These are phyloP conservation scores for Naso thynnoides DNA, from an alignment of 2,797 vertebrate species.

Conservation along the genomic window DNA sequence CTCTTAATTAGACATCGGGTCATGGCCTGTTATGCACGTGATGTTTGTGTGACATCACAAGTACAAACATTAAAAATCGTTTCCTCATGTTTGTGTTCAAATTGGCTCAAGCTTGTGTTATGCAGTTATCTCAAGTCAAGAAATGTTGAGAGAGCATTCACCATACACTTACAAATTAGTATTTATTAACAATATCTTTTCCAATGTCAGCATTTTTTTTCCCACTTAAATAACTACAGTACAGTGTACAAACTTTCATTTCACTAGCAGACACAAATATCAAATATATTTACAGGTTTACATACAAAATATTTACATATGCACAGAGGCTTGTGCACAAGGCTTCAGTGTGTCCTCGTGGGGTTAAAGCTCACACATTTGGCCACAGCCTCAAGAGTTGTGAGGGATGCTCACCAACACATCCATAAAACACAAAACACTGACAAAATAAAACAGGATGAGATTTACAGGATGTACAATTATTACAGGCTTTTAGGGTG, in stretches of 20 bases:
- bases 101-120: neutral
- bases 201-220: conserved; percentile 30
- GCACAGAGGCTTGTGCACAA: conserved; percentile 75
- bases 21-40: neutral
- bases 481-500: conserved; percentile 26
- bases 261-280: conserved; percentile 71
- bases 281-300: conserved; percentile 79
- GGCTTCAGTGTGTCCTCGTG: conserved; percentile 47
- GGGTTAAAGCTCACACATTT: conserved; percentile 72
- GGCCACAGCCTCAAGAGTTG: conserved; percentile 63
- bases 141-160: conserved; percentile 3
- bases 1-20: neutral
- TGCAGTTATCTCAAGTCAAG: neutral
- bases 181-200: conserved; percentile 78
- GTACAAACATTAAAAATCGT: neutral
- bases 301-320: conserved; percentile 79
- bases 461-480: conserved; percentile 64
- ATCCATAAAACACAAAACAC: conserved; percentile 19
- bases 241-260: conserved; percentile 59
- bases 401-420: conserved; percentile 31
- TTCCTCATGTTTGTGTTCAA: neutral
- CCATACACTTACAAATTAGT: conserved; percentile 58
- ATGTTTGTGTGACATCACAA: neutral
- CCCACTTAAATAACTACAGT: conserved; percentile 81
- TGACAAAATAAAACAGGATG: conserved; percentile 37